A percentile compares a stretch with the other conserved stretches of the same genome.
Conservation (phyloP, 2,888 invertebrate species). For the Tipula helvola region DNA sequence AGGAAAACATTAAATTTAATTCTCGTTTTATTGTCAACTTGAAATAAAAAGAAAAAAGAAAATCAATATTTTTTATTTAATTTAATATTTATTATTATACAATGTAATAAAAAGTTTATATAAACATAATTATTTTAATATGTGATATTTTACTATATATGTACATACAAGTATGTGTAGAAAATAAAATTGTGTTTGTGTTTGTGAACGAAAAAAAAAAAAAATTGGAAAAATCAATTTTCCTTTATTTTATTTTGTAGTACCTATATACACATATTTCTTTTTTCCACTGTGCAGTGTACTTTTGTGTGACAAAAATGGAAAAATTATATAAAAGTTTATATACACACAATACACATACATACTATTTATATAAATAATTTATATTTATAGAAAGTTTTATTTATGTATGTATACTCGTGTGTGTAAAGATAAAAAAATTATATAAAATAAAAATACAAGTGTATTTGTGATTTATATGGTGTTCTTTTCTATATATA, state of each 20-base stretch:
- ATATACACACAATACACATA: background rate
- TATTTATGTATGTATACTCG: background rate
- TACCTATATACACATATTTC: background rate
- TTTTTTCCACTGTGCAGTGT: background rate
- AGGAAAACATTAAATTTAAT: background rate
- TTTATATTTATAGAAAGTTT: background rate
- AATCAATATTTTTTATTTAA: background rate
- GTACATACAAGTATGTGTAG: background rate
- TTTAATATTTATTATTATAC: background rate
- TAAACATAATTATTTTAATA: background rate
- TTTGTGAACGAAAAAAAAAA: background rate
- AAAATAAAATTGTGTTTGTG: background rate
- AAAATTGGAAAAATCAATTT: background rate
- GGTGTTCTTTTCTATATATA: background rate
- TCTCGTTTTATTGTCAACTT: background rate
- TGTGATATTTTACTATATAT: background rate
- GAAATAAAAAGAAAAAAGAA: background rate
- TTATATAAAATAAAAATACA: background rate
- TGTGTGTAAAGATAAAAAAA: background rate
- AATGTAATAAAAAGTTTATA: slow-evolving; percentile 4
- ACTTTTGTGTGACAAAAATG: background rate
- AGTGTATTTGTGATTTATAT: background rate
- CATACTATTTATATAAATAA: background rate
- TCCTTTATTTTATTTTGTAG: background rate
- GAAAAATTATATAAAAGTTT: background rate